These are phyloP conservation scores for Phasia obesa DNA, from an alignment of 2,888 invertebrate species.

Conservation along the genomic window DNA sequence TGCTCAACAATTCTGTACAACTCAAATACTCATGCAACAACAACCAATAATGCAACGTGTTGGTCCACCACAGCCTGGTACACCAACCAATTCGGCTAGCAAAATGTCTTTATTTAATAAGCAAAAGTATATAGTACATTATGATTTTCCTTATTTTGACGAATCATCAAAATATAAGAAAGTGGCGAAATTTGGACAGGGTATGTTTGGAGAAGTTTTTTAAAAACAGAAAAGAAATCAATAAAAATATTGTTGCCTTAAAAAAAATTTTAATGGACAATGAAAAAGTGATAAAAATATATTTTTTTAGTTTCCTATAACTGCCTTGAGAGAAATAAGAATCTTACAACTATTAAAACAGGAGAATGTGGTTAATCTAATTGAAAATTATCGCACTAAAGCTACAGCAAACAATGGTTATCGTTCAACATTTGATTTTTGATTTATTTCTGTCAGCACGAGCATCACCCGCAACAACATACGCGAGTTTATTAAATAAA, in stretches of 20 bases:
- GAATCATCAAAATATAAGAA: conserved; percentile 97
- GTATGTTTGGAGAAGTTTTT: conserved; percentile 99
- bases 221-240: conserved; percentile 95
- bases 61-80: conserved; percentile 70
- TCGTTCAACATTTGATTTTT: conserved; percentile 86
- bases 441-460: conserved; percentile 99
- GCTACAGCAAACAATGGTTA: conserved; percentile 85
- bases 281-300: conserved; percentile 86
- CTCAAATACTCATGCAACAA: conserved; percentile 35
- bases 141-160: conserved; percentile 86
- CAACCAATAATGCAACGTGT: conserved; percentile 63
- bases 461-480: no score
- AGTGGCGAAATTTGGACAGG: conserved; percentile 99
- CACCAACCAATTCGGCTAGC: conserved; percentile 75
- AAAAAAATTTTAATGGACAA: conserved; percentile 99
- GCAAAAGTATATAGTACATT: conserved; percentile 82
- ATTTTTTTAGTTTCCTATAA: conserved; percentile 94
- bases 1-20: neutral
- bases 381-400: conserved; percentile 97
- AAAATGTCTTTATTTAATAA: conserved; percentile 80
- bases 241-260: conserved; percentile 96
- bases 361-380: conserved; percentile 97
- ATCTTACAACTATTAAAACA: conserved; percentile 97
- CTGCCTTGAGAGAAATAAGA: conserved; percentile 97
- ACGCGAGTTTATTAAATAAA: no score